A percentile compares a stretch with the other conserved stretches of the same genome.
Evolutionary conservation across 2,888 invertebrate species (phyloP).

Genomic region (Rhagium mordax): DNA sequence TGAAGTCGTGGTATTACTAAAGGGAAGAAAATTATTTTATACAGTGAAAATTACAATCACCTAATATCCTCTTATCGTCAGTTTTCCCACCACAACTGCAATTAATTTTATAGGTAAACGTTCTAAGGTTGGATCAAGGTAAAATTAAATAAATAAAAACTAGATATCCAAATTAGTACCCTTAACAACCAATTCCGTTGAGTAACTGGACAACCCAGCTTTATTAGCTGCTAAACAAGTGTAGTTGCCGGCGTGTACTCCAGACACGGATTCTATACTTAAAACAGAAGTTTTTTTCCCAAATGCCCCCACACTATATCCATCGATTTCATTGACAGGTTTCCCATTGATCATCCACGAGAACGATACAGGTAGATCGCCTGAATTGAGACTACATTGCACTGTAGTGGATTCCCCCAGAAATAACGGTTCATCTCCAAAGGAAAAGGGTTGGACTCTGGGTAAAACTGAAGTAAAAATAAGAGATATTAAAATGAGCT

Average conservation of each 20-base stretch:
- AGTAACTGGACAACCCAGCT: conserved; percentile 71
- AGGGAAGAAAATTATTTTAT: neutral
- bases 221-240: conserved; percentile 73
- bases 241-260: conserved; percentile 74
- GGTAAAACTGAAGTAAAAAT: conserved; percentile 72
- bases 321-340: conserved; percentile 72
- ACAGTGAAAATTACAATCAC: no score
- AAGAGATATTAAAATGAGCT: conserved; percentile 1
- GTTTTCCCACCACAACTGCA: no score
- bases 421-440: conserved; percentile 70
- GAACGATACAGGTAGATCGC: conserved; percentile 86
- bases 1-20: conserved; percentile 72
- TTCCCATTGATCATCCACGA: conserved; percentile 81
- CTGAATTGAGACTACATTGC: conserved; percentile 76
- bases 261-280: conserved; percentile 74
- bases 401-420: conserved; percentile 72
- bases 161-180: conserved; percentile 65
- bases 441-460: conserved; percentile 76
- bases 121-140: neutral
- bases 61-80: no score
- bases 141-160: neutral
- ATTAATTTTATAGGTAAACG: no score
- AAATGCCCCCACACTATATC: conserved; percentile 72
- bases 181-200: conserved; percentile 72
- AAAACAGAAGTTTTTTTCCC: conserved; percentile 78